Evolutionary conservation across 2,797 vertebrate species (phyloP), one percentile per base, ranked within the genome.

Genomic region (Platyrinchus mystaceus): DNA sequence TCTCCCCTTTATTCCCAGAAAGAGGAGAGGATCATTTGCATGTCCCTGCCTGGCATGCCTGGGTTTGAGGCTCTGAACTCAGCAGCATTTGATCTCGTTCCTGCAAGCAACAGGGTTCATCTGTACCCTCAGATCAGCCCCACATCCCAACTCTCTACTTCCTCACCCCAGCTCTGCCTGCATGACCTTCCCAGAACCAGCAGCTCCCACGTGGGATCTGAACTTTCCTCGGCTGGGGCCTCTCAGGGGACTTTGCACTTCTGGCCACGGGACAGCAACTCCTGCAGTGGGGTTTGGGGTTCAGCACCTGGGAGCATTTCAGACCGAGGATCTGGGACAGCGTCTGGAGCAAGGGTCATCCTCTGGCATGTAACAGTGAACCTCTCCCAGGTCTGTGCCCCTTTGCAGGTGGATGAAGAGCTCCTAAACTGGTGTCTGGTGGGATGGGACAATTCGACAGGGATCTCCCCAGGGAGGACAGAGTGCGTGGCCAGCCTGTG

Each of bases 261-360:
- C 23, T 16, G 21, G 16, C 62, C 24, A 1, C 0, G 6, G 13
- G 41, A 34, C 47, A 70, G 41, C 3, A 17, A 15, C 15, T 18
- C 3, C 1, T 2, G 2, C 5, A 5, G 49, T 0, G 0, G 12
- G 5, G 49, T 49, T 59, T 44, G 52, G 56, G 21, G 36, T 26
- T 20, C 2, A 13, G 67, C 24, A 7, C 10, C 11, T 0, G 6
- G 4, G 6, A 34, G 5, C 4, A 0, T 12, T 37, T 37, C 27
- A 4, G 26, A 12, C 13, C 4, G 2, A 39, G 15, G 0, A 7
- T 16, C 66, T 44, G 41, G 9, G 27, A 43, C 3, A 1, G 2
- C 0, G 0, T 16, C 74, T 10, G 58, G 63, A 71, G 41, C 81
- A 78, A 93, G 87, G 87, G 20, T 67, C 78, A 11, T 3, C 22